Conservation (phyloP, 2,888 invertebrate species). For the Eumerus sabulonum region DNA sequence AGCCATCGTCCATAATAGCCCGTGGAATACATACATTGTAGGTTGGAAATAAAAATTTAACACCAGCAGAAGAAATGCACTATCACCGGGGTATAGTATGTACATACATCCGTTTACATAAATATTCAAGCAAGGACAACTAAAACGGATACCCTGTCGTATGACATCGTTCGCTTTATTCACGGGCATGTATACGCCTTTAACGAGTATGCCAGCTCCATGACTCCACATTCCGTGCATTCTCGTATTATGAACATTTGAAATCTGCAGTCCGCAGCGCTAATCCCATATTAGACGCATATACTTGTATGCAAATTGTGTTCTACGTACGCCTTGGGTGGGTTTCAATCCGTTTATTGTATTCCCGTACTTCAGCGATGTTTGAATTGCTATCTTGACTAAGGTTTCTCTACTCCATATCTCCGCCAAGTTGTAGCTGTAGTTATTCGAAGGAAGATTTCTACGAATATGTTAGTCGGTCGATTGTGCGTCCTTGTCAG, state of each 20-base stretch:
- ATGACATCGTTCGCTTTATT: slow-evolving; percentile 2
- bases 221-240: background rate
- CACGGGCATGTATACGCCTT: slow-evolving; percentile 15
- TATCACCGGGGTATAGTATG: slow-evolving; percentile 6
- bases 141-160: slow-evolving; percentile 3
- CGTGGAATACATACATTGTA: slow-evolving; percentile 17
- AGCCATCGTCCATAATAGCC: slow-evolving; percentile 40
- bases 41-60: slow-evolving; percentile 25
- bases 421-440: background rate
- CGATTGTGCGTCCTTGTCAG: slow-evolving; percentile 10
- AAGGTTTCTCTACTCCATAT: slow-evolving; percentile 3
- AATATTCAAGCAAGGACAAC: slow-evolving; percentile 23
- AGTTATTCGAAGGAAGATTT: background rate
- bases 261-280: slow-evolving; percentile 21
- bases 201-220: background rate
- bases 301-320: slow-evolving; percentile 13
- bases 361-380: slow-evolving; percentile 41
- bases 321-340: slow-evolving; percentile 3
- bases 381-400: slow-evolving; percentile 26
- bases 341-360: slow-evolving; percentile 41
- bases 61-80: background rate
- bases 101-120: background rate
- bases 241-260: slow-evolving; percentile 11
- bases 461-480: background rate
- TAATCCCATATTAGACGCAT: slow-evolving; percentile 22